Conservation (phyloP, 1,140 invertebrate species). For the Panulirus ornatus region DNA sequence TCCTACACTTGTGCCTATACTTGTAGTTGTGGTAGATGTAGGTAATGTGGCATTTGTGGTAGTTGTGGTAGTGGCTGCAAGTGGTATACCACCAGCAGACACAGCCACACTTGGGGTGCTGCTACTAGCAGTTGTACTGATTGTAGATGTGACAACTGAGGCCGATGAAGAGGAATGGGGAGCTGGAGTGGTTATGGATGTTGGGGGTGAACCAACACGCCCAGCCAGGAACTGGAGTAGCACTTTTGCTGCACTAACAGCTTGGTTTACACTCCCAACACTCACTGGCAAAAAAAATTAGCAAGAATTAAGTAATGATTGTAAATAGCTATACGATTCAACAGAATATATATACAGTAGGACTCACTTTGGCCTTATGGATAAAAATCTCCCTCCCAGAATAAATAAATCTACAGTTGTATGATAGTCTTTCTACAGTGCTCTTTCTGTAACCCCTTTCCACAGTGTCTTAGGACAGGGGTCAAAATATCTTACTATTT, state of each 20-base stretch:
- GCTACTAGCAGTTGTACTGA: slow-evolving; percentile 37
- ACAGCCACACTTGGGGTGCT: slow-evolving; percentile 3
- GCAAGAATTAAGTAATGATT: no score
- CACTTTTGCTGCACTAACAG: slow-evolving; percentile 70
- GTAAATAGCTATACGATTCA: no score
- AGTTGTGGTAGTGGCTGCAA: slow-evolving; percentile 4
- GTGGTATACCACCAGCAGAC: not conserved
- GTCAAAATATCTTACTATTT: no score
- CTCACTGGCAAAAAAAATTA: slow-evolving; percentile 70
- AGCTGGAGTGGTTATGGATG: slow-evolving; percentile 62
- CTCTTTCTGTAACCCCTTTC: no score
- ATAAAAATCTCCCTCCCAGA: no score
- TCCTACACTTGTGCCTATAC: slow-evolving; percentile 32
- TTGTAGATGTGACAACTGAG: slow-evolving; percentile 19
- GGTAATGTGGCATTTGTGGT: not conserved
- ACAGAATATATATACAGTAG: no score
- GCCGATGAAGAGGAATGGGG: slow-evolving; percentile 36
- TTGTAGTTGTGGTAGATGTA: slow-evolving; percentile 12
- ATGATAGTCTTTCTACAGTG: no score
- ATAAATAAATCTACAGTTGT: no score
- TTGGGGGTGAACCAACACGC: slow-evolving; percentile 67
- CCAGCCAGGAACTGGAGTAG: slow-evolving; percentile 68
- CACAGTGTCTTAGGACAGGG: no score
- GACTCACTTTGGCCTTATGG: no score
- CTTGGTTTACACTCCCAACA: slow-evolving; percentile 72